phyloP scores from a whole-genome alignment of 2,113 vertebrate genomes.

The pig (Sus scrofa) region DNA sequence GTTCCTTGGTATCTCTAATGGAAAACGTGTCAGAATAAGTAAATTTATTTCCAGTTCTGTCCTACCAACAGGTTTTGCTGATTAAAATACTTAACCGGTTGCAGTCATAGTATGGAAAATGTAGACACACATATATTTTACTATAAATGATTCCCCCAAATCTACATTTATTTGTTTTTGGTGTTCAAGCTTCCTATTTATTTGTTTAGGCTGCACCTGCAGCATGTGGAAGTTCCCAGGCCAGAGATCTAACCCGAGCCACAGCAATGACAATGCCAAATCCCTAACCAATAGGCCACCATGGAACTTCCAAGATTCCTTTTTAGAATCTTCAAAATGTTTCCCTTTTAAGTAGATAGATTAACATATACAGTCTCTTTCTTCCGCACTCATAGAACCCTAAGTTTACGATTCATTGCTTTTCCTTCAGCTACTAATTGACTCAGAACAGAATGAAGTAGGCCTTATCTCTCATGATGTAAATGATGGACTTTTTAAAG shows the following conservation, averaged over 20 bases:
- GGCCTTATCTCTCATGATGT: background rate
- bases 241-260: no score
- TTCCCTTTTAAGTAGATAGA: constrained; percentile 61
- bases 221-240: no score
- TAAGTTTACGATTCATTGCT: background rate
- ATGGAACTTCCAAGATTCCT: background rate
- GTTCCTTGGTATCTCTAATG: constrained; percentile 12
- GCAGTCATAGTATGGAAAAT: constrained; percentile 55
- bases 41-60: constrained; percentile 53
- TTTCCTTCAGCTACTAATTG: background rate
- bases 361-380: constrained; percentile 58
- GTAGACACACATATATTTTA: constrained; percentile 60
- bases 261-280: no score
- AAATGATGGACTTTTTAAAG: background rate
- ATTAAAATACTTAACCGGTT: constrained; percentile 6
- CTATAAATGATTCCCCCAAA: constrained; percentile 21
- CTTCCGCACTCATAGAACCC: constrained; percentile 36
- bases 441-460: background rate
- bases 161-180: constrained; percentile 62
- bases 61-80: constrained; percentile 26
- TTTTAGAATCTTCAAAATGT: constrained; percentile 62
- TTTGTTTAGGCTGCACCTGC: no score
- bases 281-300: no score
- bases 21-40: constrained; percentile 61
- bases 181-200: background rate